phyloP scores from a whole-genome alignment of 64 coral and sea anemone genomes.

The Stichodactyla mertensii region DNA sequence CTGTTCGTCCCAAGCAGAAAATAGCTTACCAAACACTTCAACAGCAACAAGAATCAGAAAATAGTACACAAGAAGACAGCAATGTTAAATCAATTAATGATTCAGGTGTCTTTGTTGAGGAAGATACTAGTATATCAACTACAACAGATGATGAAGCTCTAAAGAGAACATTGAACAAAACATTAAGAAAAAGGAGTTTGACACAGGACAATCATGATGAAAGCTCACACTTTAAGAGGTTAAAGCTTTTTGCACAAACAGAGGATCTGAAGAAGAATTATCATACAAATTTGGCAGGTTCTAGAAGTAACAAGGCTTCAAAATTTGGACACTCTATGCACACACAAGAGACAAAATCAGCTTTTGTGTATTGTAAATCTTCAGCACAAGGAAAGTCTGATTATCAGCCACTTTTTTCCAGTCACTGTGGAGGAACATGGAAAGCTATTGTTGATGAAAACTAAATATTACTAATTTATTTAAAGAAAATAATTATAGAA shows the following conservation, averaged over 20 bases:
- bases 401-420: conserved; percentile 1
- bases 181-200: neutral
- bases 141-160: neutral
- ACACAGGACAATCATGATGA: no score
- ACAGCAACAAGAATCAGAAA: neutral
- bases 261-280: neutral
- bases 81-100: neutral
- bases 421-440: conserved; percentile 10
- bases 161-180: neutral
- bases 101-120: neutral
- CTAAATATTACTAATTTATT: neutral
- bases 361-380: neutral
- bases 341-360: no score
- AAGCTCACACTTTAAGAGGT: no score
- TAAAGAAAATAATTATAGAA: no score
- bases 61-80: neutral
- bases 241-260: neutral
- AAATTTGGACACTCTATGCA: neutral
- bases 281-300: neutral
- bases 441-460: conserved; percentile 29
- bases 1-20: neutral
- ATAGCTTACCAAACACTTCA: neutral
- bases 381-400: neutral
- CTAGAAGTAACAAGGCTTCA: neutral
- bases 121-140: neutral